Percentiles rank a stretch among this genome's conserved stretches.
Conservation (phyloP, 2,113 vertebrate species). For the Oreochromis aureus region DNA sequence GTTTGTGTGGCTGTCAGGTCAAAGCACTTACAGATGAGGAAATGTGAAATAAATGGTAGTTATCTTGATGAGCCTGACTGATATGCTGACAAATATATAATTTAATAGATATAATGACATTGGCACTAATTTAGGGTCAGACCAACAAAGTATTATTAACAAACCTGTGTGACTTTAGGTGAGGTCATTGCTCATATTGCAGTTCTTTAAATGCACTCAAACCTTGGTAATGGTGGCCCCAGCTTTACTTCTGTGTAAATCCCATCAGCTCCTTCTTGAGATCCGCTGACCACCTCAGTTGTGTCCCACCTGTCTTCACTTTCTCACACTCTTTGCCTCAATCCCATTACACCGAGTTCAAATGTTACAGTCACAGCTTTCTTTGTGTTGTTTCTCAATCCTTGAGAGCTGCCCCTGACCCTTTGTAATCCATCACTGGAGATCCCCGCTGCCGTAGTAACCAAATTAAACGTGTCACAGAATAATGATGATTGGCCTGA, state of each 20-base stretch:
- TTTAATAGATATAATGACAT: neutral
- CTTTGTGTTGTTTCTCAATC: constrained; percentile 53
- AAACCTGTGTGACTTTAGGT: neutral
- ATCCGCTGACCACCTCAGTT: constrained; percentile 52
- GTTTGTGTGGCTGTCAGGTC: neutral
- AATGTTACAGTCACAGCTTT: constrained; percentile 38
- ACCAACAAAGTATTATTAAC: neutral
- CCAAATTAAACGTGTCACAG: constrained; percentile 62
- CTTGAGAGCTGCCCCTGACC: constrained; percentile 30
- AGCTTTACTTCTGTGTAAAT: neutral
- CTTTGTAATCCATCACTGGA: constrained; percentile 52
- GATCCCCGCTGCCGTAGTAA: constrained; percentile 55
- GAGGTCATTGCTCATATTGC: neutral
- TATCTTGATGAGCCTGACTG: neutral
- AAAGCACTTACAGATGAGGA: neutral
- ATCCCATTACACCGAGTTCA: constrained; percentile 57
- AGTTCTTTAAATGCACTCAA: neutral
- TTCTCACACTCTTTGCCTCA: constrained; percentile 45
- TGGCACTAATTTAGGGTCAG: neutral
- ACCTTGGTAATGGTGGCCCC: neutral
- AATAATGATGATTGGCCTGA: constrained; percentile 63
- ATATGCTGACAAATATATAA: neutral
- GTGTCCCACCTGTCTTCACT: constrained; percentile 21
- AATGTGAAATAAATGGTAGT: neutral
- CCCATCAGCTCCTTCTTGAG: constrained; percentile 4